A percentile compares a stretch with the other conserved stretches of the same genome.
Conservation (phyloP, 2,797 vertebrate genomes). For the Myioborus melanocephalus region DNA sequence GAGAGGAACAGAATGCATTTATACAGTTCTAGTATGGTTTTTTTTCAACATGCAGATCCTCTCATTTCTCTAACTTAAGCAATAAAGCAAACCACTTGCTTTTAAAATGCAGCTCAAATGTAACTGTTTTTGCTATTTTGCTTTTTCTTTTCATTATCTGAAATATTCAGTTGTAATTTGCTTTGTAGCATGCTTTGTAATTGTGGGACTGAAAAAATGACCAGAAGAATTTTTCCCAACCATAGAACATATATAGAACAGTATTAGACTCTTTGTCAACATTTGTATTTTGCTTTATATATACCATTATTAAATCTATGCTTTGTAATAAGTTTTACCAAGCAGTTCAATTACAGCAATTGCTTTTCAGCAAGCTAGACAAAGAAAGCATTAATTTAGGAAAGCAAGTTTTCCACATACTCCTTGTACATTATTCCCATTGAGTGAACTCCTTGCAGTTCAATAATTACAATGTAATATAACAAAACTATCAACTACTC, state of each 20-base stretch:
- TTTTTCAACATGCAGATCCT: neutral
- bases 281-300: neutral
- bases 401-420: neutral
- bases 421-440: neutral
- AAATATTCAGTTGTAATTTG: neutral
- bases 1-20: neutral
- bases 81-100: neutral
- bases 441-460: neutral
- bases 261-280: neutral
- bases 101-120: neutral
- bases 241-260: neutral
- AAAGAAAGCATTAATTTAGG: neutral
- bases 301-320: neutral
- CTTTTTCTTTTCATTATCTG: neutral
- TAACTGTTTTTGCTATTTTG: neutral
- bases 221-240: neutral
- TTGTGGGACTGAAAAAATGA: neutral
- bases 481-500: neutral
- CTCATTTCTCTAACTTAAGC: neutral
- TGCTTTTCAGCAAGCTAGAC: neutral
- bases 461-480: neutral
- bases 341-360: neutral
- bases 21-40: accelerated
- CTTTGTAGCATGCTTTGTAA: neutral
- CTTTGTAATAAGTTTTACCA: neutral